Evolutionary conservation across 2,888 invertebrate species (phyloP), one percentile per base, ranked within the genome.

Genomic region (Nebria salina): DNA sequence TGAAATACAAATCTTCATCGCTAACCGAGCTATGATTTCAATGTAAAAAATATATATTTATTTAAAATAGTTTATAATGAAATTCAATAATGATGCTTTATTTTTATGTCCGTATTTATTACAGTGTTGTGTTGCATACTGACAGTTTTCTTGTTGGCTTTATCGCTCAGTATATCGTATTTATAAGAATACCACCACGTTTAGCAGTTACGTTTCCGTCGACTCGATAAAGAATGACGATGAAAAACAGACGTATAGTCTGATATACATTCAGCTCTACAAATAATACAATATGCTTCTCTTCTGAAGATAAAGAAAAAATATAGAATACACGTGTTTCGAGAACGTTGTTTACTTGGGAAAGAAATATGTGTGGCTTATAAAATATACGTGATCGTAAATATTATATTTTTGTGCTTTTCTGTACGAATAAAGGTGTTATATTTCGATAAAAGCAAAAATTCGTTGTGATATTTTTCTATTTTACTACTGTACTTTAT

Each of bases 111-210:
- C 2, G 20, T 26, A 70, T 25, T 70, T 70, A 13, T 70, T 3
- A 34, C 8, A 70, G 70, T 70, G 26, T 1, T 13, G 70, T 70
- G 70, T 25, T 34, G 20, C 70, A 70, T 70, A 20, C 4, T 70
- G 70, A 70, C 70, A 70, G 70, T 15, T 70, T 8, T 54, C 11
- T 8, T 8, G 54, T 54, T 54, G 7, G 2, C 54, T 70, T 70
- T 25, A 70, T 70, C 25, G 13, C 15, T 70, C 6, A 9, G 26
- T 34, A 5, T 70, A 26, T 25, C 70, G 70, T 26, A 26, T 11
- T 26, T 4, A 34, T 70, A 70, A 70, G 70, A 70, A 70, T 70
- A 70, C 54, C 54, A 13, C 13, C 54, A 54, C n/a, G 25, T 70
- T 70, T 25, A 20, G 5, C 25, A 34, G 25, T 34, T 70, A 70